Percentiles rank a stretch among this genome's conserved stretches.
phyloP scores from a whole-genome alignment of 2,797 vertebrate genomes.

The Phoeniculus purpureus region DNA sequence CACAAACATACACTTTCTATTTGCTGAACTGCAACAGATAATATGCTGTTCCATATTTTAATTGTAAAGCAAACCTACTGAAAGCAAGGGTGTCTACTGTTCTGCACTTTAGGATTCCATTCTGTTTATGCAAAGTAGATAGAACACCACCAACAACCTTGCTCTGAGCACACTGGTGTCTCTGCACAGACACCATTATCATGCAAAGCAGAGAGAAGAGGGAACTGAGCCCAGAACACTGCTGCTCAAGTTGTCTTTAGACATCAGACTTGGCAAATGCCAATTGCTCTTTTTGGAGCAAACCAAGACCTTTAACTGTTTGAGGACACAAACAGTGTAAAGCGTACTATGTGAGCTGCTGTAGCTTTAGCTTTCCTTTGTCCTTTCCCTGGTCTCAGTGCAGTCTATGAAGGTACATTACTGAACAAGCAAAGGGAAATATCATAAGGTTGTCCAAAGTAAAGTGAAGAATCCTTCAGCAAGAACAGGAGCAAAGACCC shows the following conservation, averaged over 20 bases:
- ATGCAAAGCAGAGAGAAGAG: neutral
- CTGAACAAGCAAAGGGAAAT: neutral
- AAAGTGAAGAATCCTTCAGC: neutral
- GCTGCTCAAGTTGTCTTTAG: neutral
- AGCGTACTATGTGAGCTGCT: neutral
- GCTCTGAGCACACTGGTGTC: neutral
- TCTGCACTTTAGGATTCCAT: neutral
- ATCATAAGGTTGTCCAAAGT: neutral
- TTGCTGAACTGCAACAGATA: neutral
- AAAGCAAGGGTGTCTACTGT: neutral
- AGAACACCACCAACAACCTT: neutral
- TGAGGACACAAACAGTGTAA: neutral
- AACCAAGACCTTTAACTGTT: neutral
- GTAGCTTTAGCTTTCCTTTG: neutral
- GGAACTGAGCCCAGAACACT: neutral
- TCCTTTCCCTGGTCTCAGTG: neutral
- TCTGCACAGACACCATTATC: neutral
- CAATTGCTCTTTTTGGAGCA: neutral
- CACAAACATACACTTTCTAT: neutral
- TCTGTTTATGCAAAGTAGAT: neutral
- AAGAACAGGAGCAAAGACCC: neutral
- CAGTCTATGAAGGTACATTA: neutral
- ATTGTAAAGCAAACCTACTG: neutral
- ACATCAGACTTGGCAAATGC: neutral
- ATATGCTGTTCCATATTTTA: rapidly evolving